phyloP scores from a whole-genome alignment of 1,140 invertebrate species.

The Eufriesea mexicana region DNA sequence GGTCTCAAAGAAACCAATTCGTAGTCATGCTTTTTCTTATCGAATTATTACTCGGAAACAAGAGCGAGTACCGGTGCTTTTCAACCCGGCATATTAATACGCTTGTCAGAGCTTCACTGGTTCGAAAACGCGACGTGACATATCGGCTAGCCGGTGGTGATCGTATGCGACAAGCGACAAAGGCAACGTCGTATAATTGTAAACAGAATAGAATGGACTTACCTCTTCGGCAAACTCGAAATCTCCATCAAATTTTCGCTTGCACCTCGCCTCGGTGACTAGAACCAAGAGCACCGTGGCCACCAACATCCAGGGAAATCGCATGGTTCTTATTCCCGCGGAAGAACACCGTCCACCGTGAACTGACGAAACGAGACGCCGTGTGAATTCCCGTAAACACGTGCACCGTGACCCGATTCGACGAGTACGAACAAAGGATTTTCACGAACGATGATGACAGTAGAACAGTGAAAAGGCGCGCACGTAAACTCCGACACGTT shows the following conservation, averaged over 20 bases:
- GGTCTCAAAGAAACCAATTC: not conserved
- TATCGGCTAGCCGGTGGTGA: not conserved
- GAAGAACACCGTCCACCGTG: constrained; percentile 48
- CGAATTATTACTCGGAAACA: not conserved
- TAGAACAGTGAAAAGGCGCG: constrained; percentile 31
- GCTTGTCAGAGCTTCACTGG: not conserved
- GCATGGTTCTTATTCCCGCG: constrained; percentile 70
- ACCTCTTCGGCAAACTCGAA: constrained; percentile 89
- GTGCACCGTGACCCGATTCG: constrained; percentile 20
- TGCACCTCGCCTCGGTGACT: constrained; percentile 79
- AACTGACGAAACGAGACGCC: constrained; percentile 28
- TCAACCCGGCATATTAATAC: not conserved
- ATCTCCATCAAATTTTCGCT: constrained; percentile 87
- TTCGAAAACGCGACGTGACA: not conserved
- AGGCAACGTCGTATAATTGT: not conserved
- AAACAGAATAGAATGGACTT: constrained; percentile 59
- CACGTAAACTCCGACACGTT: constrained; percentile 49
- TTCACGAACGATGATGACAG: not conserved
- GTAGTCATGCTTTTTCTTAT: not conserved
- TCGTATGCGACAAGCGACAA: not conserved
- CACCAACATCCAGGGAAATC: constrained; percentile 79
- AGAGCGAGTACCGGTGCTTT: not conserved
- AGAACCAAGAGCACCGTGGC: constrained; percentile 78
- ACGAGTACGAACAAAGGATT: not conserved
- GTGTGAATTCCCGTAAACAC: constrained; percentile 29